Base-by-base conservation (phyloP, 2,888 invertebrate species). In the Coenonympha glycerion region DNA sequence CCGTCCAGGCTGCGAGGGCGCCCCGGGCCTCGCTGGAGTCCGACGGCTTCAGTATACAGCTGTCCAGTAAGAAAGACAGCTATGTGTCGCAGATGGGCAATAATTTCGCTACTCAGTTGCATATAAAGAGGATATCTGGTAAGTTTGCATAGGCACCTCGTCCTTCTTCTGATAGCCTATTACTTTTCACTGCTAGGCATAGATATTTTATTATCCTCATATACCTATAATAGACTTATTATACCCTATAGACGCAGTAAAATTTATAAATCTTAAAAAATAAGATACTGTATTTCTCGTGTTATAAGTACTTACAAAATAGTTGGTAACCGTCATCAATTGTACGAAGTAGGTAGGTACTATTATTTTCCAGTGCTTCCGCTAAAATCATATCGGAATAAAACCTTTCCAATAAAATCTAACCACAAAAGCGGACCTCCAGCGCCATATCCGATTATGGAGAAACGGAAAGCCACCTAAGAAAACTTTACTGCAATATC, bases 41-140 rank as follows among this genome's bases (percentile, higher is more conserved):
- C 0, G 88, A 88, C 51, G 87, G 88, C 44, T 87, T 88, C 66
- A 88, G 88, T 66, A 77, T 87, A 56, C 87, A 87, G 55, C 69
- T 87, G 47, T 85, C 85, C 42, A 84, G 79, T 64, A 88, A 88
- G 63, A 88, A 87, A 52, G 88, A 88, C 55, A 87, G 87, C 71
- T 87, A 87, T 79, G 88, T 88, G 30, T 88, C 88, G 5, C 87
- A 87, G 61, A 88, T 88, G 87, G 88, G 88, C 13, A 88, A 80
- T 58, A 87, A 86, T 53, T 86, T 87, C 55, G 85, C 87, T n/a
- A 87, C 88, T 0, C 87, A 87, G 66, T 64, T 88, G 28, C 88
- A 88, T 58, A 87, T 88, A 39, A 88, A 88, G 53, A 71, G 88
- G 61, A 88, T 88, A 73, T 88, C 88, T 57, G 87, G 88, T 87